Conservation (phyloP, 2,888 invertebrate species). For the Abscondita cerata region DNA sequence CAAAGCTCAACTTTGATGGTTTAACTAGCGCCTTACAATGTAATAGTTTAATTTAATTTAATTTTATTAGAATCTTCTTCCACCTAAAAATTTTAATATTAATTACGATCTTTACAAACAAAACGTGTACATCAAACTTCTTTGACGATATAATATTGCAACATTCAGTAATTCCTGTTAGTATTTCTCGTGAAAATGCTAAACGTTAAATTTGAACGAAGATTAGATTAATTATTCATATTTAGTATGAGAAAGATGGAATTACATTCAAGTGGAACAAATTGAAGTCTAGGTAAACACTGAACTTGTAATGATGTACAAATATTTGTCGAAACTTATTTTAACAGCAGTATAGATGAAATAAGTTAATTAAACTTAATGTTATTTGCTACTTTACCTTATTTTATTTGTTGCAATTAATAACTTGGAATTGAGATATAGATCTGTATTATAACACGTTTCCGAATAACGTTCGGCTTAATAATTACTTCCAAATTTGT, state of each 20-base stretch:
- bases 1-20: too few species aligned
- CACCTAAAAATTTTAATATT: too few species aligned
- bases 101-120: too few species aligned
- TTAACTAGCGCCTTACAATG: too few species aligned
- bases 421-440: slow-evolving; percentile 30
- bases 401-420: slow-evolving; percentile 38
- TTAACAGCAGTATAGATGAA: slow-evolving; percentile 32
- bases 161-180: neutral
- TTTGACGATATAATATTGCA: slow-evolving; percentile 1
- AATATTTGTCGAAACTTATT: slow-evolving; percentile 36
- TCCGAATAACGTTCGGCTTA: neutral
- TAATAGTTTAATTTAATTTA: too few species aligned
- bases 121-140: neutral
- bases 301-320: slow-evolving; percentile 38
- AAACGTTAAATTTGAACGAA: slow-evolving; percentile 19
- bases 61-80: too few species aligned
- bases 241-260: slow-evolving; percentile 20
- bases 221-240: slow-evolving; percentile 25
- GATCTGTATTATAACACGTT: slow-evolving; percentile 19
- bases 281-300: slow-evolving; percentile 34
- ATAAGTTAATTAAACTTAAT: slow-evolving; percentile 40
- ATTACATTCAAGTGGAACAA: slow-evolving; percentile 33
- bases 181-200: slow-evolving; percentile 9
- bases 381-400: slow-evolving; percentile 34
- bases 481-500: slow-evolving; percentile 16